Evolutionary conservation across 2,888 invertebrate genomes (phyloP), one percentile per base, ranked within the genome.

Genomic region (Fabriciana adippe): DNA sequence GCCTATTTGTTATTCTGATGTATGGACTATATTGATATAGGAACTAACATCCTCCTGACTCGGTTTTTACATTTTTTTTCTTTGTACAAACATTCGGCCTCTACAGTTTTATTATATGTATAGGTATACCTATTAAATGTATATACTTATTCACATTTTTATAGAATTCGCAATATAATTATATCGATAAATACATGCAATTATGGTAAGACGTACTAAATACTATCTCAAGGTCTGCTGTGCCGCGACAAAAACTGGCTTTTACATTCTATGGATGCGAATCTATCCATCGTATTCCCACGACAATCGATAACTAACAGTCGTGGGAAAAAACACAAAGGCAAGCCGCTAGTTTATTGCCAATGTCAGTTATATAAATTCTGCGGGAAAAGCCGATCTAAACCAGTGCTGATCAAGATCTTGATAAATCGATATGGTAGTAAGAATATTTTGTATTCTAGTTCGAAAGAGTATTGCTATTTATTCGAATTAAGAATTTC

Each of bases 291-390:
- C 72, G 69, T 54, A 71, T 75, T 77, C 77, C 73, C 80, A 78
- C 79, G 78, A 80, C 79, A 82, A 85, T 84, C 80, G 80, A 79
- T 79, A 79, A 81, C 80, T 56, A 75, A 79, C 80, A 82, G 73
- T 81, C 81, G 82, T 85, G 87, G 81, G 86, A 87, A 87, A 71
- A 74, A 79, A 77, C 73, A 85, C 83, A 84, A 85, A 86, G 82
- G 75, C 77, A 73, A 70, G 75, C 85, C 82, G 84, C 83, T 83
- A 75, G 75, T 84, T 86, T 83, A 86, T 84, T 75, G 83, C 75
- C 81, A 79, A 80, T 83, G 83, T 84, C 83, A 76, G 76, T 80
- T 74, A 81, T 83, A 84, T 84, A 84, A 81, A 84, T 81, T 81
- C 79, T 78, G 76, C 76, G 75, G 78, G 79, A 81, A 84, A 84